phyloP scores from a whole-genome alignment of 2,797 vertebrate species.

The Spheniscus humboldti region DNA sequence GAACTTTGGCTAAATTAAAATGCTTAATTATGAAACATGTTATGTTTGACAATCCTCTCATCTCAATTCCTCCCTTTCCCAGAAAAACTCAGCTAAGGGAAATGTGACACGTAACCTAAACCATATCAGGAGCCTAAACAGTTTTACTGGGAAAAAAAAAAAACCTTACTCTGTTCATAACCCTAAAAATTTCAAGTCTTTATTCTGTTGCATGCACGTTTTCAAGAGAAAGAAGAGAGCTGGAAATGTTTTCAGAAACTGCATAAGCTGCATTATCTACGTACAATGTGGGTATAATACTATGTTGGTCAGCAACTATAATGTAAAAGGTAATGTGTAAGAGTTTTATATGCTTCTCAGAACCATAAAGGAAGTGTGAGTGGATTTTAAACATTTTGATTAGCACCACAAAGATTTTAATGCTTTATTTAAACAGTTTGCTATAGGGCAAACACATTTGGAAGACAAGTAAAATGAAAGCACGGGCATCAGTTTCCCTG shows the following conservation, averaged over 20 bases:
- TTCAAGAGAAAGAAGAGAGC: neutral
- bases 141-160: neutral
- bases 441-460: constrained; percentile 80
- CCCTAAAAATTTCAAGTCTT: neutral
- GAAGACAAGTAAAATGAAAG: constrained; percentile 77
- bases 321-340: constrained; percentile 67
- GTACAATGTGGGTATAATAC: constrained; percentile 19
- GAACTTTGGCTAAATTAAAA: constrained; percentile 42
- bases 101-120: neutral
- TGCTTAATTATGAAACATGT: neutral
- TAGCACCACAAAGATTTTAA: constrained; percentile 78
- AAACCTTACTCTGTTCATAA: neutral
- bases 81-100: neutral
- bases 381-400: constrained; percentile 80
- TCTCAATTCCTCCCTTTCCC: neutral
- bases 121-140: neutral
- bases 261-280: constrained; percentile 45
- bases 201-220: neutral
- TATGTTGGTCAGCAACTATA: constrained; percentile 67
- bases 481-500: constrained; percentile 72
- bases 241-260: constrained; percentile 16
- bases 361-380: constrained; percentile 73
- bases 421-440: constrained; percentile 80
- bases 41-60: neutral
- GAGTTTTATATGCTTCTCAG: constrained; percentile 68